phyloP scores from a whole-genome alignment of 1,140 invertebrate species.

The Cotesia chilonis region DNA sequence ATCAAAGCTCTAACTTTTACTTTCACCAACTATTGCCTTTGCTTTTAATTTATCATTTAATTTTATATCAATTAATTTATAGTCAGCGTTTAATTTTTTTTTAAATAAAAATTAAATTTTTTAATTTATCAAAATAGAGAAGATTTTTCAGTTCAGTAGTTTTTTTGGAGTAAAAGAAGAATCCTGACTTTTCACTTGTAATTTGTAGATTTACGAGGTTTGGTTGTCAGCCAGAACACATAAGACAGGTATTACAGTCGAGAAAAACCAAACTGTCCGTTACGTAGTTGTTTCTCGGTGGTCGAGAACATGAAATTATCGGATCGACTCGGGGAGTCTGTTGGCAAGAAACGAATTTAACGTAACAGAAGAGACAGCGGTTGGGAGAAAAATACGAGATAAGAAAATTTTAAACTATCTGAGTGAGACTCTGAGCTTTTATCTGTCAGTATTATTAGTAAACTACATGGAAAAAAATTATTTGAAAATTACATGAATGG shows the following conservation, averaged over 20 bases:
- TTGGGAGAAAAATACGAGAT: background rate
- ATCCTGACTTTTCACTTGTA: slow-evolving; percentile 38
- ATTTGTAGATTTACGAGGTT: slow-evolving; percentile 41
- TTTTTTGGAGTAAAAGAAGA: slow-evolving; percentile 1
- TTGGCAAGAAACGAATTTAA: background rate
- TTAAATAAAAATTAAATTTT: no score
- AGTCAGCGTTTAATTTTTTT: no score
- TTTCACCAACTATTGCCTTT: no score
- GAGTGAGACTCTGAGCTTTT: no score
- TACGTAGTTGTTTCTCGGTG: slow-evolving; percentile 49
- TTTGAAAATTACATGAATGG: no score
- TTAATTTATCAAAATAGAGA: background rate
- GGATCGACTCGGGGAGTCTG: slow-evolving; percentile 31
- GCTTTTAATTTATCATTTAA: no score
- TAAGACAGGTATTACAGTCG: slow-evolving; percentile 49
- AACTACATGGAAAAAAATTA: no score
- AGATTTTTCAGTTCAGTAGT: background rate
- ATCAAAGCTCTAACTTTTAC: no score
- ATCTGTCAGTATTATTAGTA: no score
- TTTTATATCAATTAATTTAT: no score
- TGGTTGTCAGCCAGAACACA: slow-evolving; percentile 43
- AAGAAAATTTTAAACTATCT: background rate
- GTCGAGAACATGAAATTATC: slow-evolving; percentile 53
- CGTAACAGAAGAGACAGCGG: slow-evolving; percentile 1
- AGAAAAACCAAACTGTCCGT: slow-evolving; percentile 46